phyloP scores from a whole-genome alignment of 2,797 vertebrate species.

The Discoglossus pictus region DNA sequence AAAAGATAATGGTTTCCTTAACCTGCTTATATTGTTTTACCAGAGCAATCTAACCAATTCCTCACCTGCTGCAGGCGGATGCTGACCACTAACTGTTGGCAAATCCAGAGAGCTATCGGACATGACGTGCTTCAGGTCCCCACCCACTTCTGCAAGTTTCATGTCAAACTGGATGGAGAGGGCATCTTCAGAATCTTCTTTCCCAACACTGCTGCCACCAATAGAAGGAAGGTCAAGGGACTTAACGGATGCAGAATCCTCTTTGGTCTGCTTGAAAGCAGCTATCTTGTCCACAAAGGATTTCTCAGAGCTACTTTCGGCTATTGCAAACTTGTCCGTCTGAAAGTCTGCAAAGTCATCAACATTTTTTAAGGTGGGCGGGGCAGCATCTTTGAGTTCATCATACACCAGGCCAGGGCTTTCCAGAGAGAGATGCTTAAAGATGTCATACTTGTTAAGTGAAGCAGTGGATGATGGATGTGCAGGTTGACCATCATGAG shows the following conservation, averaged over 20 bases:
- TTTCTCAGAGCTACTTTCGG: conserved; percentile 78
- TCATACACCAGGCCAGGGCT: conserved; percentile 74
- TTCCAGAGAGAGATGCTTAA: conserved; percentile 91
- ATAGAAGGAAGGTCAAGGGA: conserved; percentile 97
- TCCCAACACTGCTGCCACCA: conserved; percentile 92
- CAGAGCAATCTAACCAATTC: conserved; percentile 99
- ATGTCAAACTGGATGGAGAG: conserved; percentile 98
- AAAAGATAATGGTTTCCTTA: conserved; percentile 43
- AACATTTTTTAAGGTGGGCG: conserved; percentile 72
- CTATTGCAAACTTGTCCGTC: conserved; percentile 86
- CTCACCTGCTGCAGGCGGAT: conserved; percentile 98
- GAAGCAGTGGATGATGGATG: conserved; percentile 51
- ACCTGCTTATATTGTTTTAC: conserved; percentile 70
- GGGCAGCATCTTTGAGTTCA: conserved; percentile 80
- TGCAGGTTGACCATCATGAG: conserved; percentile 39
- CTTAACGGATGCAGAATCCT: conserved; percentile 94
- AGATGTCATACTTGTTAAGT: conserved; percentile 85
- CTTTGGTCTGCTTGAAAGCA: conserved; percentile 92
- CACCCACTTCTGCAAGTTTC: conserved; percentile 95
- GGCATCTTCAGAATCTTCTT: conserved; percentile 96
- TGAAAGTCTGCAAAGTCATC: conserved; percentile 96
- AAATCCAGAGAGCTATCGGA: conserved; percentile 99
- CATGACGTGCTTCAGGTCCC: conserved; percentile 98
- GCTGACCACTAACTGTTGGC: conserved; percentile 92
- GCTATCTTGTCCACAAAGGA: conserved; percentile 89